Percentiles rank a stretch among this genome's conserved stretches.
Evolutionary conservation across 1,140 invertebrate species (phyloP).

Genomic region (Thaumatotibia leucotreta): DNA sequence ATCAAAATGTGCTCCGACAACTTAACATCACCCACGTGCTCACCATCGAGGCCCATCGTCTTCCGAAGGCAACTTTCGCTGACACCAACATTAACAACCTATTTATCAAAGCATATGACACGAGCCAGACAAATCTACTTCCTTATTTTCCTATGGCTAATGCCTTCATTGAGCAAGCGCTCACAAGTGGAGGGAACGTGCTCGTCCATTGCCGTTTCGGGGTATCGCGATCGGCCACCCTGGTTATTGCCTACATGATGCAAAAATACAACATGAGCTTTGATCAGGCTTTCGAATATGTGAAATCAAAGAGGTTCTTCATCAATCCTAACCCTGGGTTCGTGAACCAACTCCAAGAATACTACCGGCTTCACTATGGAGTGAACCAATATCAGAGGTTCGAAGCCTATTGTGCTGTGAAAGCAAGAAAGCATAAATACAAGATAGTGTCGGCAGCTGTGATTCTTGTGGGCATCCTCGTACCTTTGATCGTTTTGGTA

Average conservation of each 20-base stretch:
- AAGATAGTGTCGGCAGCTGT: slow-evolving; percentile 60
- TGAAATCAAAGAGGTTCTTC: slow-evolving; percentile 90
- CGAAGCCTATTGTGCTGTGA: slow-evolving; percentile 57
- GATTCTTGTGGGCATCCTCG: slow-evolving; percentile 48
- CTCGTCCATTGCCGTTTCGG: slow-evolving; percentile 97
- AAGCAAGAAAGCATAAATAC: slow-evolving; percentile 57
- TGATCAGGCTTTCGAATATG: slow-evolving; percentile 92
- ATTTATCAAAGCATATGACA: slow-evolving; percentile 67
- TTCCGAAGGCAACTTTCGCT: slow-evolving; percentile 55
- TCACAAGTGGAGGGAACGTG: slow-evolving; percentile 79
- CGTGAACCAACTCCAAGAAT: slow-evolving; percentile 94
- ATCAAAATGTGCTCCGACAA: slow-evolving; percentile 47
- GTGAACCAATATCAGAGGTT: slow-evolving; percentile 49
- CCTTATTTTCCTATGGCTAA: slow-evolving; percentile 70
- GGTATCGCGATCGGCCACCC: slow-evolving; percentile 94
- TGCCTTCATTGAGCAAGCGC: slow-evolving; percentile 61
- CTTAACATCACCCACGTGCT: slow-evolving; percentile 69
- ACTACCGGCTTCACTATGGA: slow-evolving; percentile 52
- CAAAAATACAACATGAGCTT: slow-evolving; percentile 90
- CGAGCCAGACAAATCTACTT: slow-evolving; percentile 60
- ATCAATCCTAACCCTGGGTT: slow-evolving; percentile 98
- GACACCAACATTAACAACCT: slow-evolving; percentile 54
- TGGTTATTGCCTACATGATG: slow-evolving; percentile 97
- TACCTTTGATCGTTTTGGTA: slow-evolving; percentile 54
- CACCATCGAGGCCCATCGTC: slow-evolving; percentile 53